Evolutionary conservation across 2,797 vertebrate genomes (phyloP), one percentile per base, ranked within the genome.

Genomic region (Chaenodraco wilsoni): DNA sequence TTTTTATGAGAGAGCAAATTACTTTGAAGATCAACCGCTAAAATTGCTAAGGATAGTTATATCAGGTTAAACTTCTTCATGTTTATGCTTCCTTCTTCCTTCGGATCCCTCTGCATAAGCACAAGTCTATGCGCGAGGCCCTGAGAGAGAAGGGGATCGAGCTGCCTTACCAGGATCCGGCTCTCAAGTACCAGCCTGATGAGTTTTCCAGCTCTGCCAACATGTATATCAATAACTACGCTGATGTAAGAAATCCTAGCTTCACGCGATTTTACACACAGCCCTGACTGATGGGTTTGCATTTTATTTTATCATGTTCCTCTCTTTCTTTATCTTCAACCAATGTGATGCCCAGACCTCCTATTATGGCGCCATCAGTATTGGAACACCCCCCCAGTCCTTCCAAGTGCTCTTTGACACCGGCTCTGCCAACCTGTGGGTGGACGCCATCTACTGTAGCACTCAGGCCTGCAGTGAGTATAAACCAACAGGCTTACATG

Each of bases 391-490:
- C 14, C 87, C 92, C 41, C 88, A 92, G 85, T 90, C 88, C 51
- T 89, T 93, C 80, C 57, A 89, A 60, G 91, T 93, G 63, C 78
- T 92, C 63, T 93, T 93, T 75, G 92, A 93, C 82, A 92, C 88
- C 2, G 87, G 89, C 17, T 92, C 89, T 60, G 68, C 89, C 74
- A 93, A 93, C 82, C 82, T 93, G 84, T 84, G 88, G 92, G 90
- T 92, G 27, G 82, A 92, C 78, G 96, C 95, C 14, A 21, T 48
- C 33, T 90, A 94, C 78, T 96, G 95, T 87, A 87, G 77, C 82
- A 91, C 90, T 0, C 56, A 69, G 16, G 91, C 95, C 7, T 96
- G 94, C 89, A 84, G 95, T 95, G 84, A 95, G 95, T 94, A 61
- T 33, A 72, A 19, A 74, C 49, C 33, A 50, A 44, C 54, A 48